Conservation (phyloP, 2,113 vertebrate species). For the Mesitornis unicolor region DNA sequence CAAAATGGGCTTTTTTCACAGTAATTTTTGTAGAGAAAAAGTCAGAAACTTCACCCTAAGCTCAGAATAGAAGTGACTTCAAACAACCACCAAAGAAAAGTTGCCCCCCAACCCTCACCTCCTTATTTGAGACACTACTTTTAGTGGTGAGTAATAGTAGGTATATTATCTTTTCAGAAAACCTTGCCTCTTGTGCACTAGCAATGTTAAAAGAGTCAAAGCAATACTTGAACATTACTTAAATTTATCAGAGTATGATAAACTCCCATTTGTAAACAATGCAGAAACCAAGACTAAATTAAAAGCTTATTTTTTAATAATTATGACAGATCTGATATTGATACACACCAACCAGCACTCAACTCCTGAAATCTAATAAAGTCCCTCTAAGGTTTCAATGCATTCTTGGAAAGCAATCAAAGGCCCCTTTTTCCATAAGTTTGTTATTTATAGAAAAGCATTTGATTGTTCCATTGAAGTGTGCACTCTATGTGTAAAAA, state of each 20-base stretch:
- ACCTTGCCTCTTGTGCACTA: not conserved
- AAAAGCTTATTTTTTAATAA: not conserved
- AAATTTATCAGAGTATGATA: not conserved
- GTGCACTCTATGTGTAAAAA: slow-evolving; percentile 75
- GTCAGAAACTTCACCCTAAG: not conserved
- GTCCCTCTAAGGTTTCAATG: slow-evolving; percentile 54
- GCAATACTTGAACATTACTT: not conserved
- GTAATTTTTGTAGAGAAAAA: not conserved
- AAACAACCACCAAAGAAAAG: not conserved
- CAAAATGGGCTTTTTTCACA: not conserved
- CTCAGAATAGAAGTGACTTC: not conserved
- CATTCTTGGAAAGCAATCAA: slow-evolving; percentile 76
- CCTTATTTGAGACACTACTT: not conserved
- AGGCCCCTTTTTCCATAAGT: slow-evolving; percentile 63
- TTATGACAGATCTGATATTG: not conserved
- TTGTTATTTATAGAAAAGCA: slow-evolving; percentile 78
- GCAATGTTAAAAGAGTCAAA: not conserved
- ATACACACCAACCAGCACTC: not conserved
- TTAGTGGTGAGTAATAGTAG: not conserved
- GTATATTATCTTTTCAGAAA: not conserved
- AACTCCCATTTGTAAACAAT: not conserved
- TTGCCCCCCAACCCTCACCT: not conserved
- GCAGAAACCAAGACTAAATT: not conserved
- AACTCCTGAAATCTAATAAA: slow-evolving; percentile 18
- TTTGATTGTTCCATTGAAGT: slow-evolving; percentile 76